Evolutionary conservation across 1,140 invertebrate genomes (phyloP).

Genomic region (Anastatus disparis): DNA sequence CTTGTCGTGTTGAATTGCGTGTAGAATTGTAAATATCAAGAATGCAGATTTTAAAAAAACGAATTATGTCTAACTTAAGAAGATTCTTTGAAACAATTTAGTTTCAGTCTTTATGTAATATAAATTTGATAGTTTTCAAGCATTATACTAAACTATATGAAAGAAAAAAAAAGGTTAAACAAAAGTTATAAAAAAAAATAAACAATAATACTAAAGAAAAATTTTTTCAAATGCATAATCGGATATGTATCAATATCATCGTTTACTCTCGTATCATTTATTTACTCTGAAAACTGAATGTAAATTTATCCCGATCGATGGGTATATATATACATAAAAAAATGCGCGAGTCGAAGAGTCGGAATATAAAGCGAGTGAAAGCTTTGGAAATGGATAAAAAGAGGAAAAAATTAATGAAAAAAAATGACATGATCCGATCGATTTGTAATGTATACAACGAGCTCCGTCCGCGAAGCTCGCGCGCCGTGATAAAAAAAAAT

Average conservation of each 20-base stretch:
- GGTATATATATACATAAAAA: no score
- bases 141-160: no score
- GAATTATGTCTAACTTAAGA: not conserved
- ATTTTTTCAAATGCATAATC: not conserved
- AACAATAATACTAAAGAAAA: conserved; percentile 23
- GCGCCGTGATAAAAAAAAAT: not conserved
- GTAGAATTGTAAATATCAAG: conserved; percentile 23
- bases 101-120: no score
- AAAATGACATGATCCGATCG: not conserved
- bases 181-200: conserved; percentile 1
- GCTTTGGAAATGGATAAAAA: conserved; percentile 19
- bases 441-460: not conserved
- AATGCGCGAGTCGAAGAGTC: no score
- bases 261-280: conserved; percentile 22
- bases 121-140: not conserved
- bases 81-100: not conserved
- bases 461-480: not conserved
- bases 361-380: no score
- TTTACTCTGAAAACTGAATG: conserved; percentile 24
- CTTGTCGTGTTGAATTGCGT: conserved; percentile 9
- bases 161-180: no score
- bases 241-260: not conserved
- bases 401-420: not conserved
- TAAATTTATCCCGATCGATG: conserved; percentile 4
- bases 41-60: conserved; percentile 3